phyloP scores from a whole-genome alignment of 2,888 invertebrate species.

The Xestia sexstrigata region DNA sequence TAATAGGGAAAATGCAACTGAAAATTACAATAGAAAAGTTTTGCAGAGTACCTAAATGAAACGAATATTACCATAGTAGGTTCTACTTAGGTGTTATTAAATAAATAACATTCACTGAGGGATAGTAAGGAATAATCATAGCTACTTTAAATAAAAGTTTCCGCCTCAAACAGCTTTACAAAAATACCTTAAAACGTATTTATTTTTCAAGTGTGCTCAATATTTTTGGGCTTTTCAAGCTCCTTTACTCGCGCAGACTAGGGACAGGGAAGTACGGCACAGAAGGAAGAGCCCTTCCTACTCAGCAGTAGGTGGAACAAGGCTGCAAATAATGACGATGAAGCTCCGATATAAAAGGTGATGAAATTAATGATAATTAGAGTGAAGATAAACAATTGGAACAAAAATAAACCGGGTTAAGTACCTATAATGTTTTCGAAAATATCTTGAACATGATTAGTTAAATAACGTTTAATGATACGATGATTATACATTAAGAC shows the following conservation, averaged over 20 bases:
- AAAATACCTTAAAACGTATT: background rate
- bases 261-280: too few species aligned
- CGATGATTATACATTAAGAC: conserved; percentile 43
- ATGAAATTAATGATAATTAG: background rate
- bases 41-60: background rate
- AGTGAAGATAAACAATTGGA: background rate
- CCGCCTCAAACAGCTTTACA: background rate
- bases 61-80: background rate
- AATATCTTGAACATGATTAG: conserved; percentile 7
- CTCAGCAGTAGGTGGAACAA: background rate
- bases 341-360: background rate
- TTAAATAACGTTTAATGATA: conserved; percentile 5
- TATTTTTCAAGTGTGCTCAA: background rate
- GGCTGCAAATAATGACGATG: background rate
- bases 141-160: background rate
- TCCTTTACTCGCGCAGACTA: background rate
- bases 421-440: background rate
- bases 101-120: background rate
- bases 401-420: background rate
- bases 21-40: background rate
- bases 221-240: background rate
- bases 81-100: background rate
- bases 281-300: background rate
- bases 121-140: background rate
- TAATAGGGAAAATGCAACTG: conserved; percentile 4